Base-by-base conservation (phyloP, 1,140 invertebrate genomes). In the Drosophila nikananu region DNA sequence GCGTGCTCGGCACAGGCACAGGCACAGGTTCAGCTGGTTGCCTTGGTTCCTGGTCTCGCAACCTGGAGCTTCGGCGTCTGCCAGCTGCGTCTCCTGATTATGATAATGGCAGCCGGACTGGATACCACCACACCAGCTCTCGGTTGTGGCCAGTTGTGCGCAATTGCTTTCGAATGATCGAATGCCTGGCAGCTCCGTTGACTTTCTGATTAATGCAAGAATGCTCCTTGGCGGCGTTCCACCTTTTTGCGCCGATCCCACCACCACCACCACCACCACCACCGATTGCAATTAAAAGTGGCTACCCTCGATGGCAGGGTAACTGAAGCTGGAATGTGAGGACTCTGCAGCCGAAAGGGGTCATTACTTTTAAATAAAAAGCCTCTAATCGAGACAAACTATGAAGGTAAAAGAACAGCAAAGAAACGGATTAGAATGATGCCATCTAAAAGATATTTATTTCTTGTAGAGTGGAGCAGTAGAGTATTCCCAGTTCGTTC, bases 121-220 rank as follows among this genome's bases (percentile, higher is more conserved):
- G 67, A 71, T 52, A 19, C 49, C 35, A 64, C 42, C 42, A 52
- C 49, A 52, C 51, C 51, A 27, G 48, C 48, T 51, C 23, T n/a
- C 23, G 46, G 23, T 2, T 23, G 21, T 17, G 23, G 42, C 65
- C 65, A 70, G 62, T 71, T 55, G 67, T 62, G 61, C 61, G 76
- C 83, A 86, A 89, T 87, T 89, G 84, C 80, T 87, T 87, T 87
- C 80, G 84, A 81, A 86, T 81, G 76, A 79, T 75, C 77, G 76
- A 79, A 79, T 80, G 82, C 78, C 65, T 86, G 86, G 86, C 86
- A 90, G 86, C 79, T 91, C 82, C 86, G 86, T 91, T 86, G 86
- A 82, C 86, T 90, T 90, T 90, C 86, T 90, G 86, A 90, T 90
- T 90, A 90, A 90, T 90, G 82, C 82, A 90, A 91, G 86, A 90